Base-by-base conservation (phyloP, 1,140 invertebrate species). In the Procambarus clarkii region DNA sequence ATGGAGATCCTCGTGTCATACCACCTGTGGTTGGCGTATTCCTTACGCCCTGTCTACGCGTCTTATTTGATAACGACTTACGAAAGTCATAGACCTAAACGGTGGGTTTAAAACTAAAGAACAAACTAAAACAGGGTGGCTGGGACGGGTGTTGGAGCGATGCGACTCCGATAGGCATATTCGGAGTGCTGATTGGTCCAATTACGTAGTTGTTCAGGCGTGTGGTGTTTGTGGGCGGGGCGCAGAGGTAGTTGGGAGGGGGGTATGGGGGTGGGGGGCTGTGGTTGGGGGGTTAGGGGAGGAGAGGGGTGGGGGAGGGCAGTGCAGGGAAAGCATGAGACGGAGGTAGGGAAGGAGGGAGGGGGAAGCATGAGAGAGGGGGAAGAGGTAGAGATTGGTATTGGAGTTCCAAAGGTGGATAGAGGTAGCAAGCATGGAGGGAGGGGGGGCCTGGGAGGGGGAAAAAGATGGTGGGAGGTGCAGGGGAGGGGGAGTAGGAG, bases 161-260 rank as follows among this genome's bases (percentile, higher is more conserved):
- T 74, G 24, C 24, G 5, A n/a, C 34, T 8, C 0, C 5, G 69
- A 74, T 74, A 74, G 69, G 69, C 69, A 74, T 34, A 74, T 74
- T 74, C 4, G 69, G 69, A 24, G n/a, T n/a, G n/a, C n/a, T 74
- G n/a, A 74, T 74, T 74, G 69, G n/a, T 24, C 69, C n/a, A 74
- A 24, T 74, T 74, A 74, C n/a, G 69, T 7, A 74, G 60, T 21
- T 69, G 60, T 21, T 69, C 15, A 18, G 60, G 60, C 21, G 60
- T 74, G 69, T 34, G 21, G 24, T 34, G 69, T 0, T 74, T n/a
- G 69, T 74, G 24, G 69, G 69, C n/a, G 60, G 60, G 21, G n/a
- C n/a, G n/a, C n/a, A n/a, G n/a, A n/a, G n/a, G n/a, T n/a, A n/a
- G n/a, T n/a, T n/a, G n/a, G n/a, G n/a, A n/a, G n/a, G n/a, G n/a